Evolutionary conservation across 2,113 vertebrate genomes (phyloP), one percentile per base, ranked within the genome.

Genomic region (Dicaeum eximium): DNA sequence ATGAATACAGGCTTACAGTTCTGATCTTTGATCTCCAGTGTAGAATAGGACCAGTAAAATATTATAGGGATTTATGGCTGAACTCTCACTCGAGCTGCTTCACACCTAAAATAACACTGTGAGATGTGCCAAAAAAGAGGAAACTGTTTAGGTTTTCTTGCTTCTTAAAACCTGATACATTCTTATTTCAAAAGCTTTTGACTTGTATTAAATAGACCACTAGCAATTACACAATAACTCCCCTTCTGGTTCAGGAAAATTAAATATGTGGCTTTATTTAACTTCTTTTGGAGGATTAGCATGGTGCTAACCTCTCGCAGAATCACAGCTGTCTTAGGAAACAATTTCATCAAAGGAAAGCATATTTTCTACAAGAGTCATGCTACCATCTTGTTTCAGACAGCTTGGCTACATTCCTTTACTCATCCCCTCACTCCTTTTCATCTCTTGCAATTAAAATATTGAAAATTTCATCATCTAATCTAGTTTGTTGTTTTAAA

Each of bases 21-120:
- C 94, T 30, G 4, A 97, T 96, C 97, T 98, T 97, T 97, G 97
- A 97, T 98, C 97, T 98, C 91, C 62, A 93, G 93, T 90, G 96
- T 96, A 97, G 96, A 97, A 97, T 56, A 95, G 93, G 61, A 97
- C 95, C 95, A 88, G 92, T 97, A 98, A 98, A 98, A 96, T 90
- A 97, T 86, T 69, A 35, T 28, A 84, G 94, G 93, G 97, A 97
- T 98, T 98, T 97, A 97, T 97, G 96, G 97, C 97, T 81, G 70
- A 97, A 95, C 97, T 98, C 97, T 97, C 96, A 95, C 86, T 96
- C 0, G 38, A 97, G 96, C 97, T 97, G 95, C 94, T 97, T 98
- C 97, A 97, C 98, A 98, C 98, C 97, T 98, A 98, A 98, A 98
- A 98, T 95, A 98, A 98, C 98, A 98, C 33, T 16, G 19, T 30